phyloP scores from a whole-genome alignment of 1,140 invertebrate genomes.

The Nasonia longicornis region DNA sequence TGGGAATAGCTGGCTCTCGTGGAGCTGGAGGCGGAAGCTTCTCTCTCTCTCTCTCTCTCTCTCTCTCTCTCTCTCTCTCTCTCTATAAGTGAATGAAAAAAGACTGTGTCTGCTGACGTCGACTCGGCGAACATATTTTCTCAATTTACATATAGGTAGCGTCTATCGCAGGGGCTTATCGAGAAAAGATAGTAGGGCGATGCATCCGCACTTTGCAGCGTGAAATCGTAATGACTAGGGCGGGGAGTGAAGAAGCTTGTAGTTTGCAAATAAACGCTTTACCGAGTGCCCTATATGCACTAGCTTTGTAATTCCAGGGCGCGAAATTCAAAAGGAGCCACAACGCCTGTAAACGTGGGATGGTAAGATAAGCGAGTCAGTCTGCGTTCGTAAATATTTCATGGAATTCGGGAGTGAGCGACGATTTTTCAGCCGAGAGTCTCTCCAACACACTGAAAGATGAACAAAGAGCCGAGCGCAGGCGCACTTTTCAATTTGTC shows the following conservation, averaged over 20 bases:
- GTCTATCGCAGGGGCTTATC: not conserved
- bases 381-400: not conserved
- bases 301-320: not conserved
- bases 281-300: too few species aligned
- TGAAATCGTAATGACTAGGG: not conserved
- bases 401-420: not conserved
- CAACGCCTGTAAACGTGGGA: too few species aligned
- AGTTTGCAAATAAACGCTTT: not conserved
- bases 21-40: not conserved
- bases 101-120: not conserved
- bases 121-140: constrained; percentile 10
- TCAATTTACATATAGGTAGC: constrained; percentile 24
- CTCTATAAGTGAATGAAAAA: constrained; percentile 19
- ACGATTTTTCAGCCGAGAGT: not conserved
- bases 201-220: not conserved
- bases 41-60: not conserved
- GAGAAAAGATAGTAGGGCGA: not conserved
- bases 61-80: not conserved
- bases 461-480: not conserved
- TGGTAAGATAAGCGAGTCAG: not conserved
- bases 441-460: not conserved
- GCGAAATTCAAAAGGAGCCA: not conserved
- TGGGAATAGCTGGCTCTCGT: not conserved
- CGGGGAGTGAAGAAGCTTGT: not conserved
- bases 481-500: not conserved